These are phyloP conservation scores for Diorhabda sublineata DNA, from an alignment of 1,140 invertebrate species.

Conservation along the genomic window DNA sequence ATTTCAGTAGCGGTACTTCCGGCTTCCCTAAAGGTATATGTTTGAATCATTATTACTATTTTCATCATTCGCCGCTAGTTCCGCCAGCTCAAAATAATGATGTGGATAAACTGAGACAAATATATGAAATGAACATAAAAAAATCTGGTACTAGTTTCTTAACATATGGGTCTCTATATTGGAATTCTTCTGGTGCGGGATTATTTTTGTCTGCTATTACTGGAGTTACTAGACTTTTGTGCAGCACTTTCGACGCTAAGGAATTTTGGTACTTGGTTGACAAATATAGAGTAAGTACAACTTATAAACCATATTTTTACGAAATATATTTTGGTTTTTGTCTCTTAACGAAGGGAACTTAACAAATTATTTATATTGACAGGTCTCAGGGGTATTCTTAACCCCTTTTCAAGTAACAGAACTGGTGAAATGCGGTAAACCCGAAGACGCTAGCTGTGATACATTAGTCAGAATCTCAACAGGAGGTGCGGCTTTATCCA, in stretches of 20 bases:
- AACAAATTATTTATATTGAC: slow-evolving; percentile 4
- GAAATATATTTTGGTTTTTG: neutral
- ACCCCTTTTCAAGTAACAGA: slow-evolving; percentile 27
- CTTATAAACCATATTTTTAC: neutral
- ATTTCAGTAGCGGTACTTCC: slow-evolving; percentile 72
- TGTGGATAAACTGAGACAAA: slow-evolving; percentile 4
- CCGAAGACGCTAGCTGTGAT: slow-evolving; percentile 28
- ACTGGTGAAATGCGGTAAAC: slow-evolving; percentile 25
- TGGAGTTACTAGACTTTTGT: slow-evolving; percentile 25
- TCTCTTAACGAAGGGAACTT: neutral
- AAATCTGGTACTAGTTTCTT: slow-evolving; percentile 18
- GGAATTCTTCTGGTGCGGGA: slow-evolving; percentile 36
- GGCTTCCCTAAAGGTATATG: slow-evolving; percentile 76
- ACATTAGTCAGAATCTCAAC: slow-evolving; percentile 44
- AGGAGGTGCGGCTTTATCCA: slow-evolving; percentile 52
- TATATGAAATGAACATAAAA: slow-evolving; percentile 4
- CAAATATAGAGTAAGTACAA: slow-evolving; percentile 33
- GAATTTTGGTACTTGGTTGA: slow-evolving; percentile 31
- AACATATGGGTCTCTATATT: slow-evolving; percentile 41
- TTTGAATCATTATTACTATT: slow-evolving; percentile 55
- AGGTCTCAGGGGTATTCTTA: slow-evolving; percentile 23
- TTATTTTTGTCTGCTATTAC: slow-evolving; percentile 21
- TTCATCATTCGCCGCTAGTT: slow-evolving; percentile 8
- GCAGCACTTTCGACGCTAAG: slow-evolving; percentile 28
- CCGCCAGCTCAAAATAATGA: slow-evolving; percentile 10